phyloP scores from a whole-genome alignment of 2,797 vertebrate species.

The Meda fulgida region DNA sequence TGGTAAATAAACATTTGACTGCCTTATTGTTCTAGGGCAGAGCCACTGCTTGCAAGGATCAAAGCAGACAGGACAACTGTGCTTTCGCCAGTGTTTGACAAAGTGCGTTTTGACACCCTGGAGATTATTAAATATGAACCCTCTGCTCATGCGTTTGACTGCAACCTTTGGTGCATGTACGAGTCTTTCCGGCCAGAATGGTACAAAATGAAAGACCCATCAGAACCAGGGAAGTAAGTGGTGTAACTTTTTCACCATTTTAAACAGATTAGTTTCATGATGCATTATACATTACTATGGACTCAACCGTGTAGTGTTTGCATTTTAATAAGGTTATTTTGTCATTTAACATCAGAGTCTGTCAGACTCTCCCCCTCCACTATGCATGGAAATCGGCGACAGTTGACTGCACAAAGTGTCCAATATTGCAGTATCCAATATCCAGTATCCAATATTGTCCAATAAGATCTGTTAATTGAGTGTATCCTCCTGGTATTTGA shows the following conservation, averaged over 20 bases:
- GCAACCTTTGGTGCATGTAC: constrained; percentile 81
- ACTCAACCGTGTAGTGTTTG: too few relatives aligned
- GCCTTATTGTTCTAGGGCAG: constrained; percentile 71
- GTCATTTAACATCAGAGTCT: too few relatives aligned
- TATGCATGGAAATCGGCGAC: too few relatives aligned
- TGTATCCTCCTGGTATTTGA: too few relatives aligned
- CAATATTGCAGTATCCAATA: too few relatives aligned
- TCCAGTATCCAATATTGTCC: too few relatives aligned
- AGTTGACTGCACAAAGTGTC: too few relatives aligned
- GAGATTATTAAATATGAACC: constrained; percentile 51
- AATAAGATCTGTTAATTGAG: too few relatives aligned
- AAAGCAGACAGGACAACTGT: constrained; percentile 80
- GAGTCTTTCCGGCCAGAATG: constrained; percentile 73
- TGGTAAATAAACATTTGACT: not conserved
- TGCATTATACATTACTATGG: too few relatives aligned
- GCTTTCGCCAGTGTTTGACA: constrained; percentile 81
- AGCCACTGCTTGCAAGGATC: constrained; percentile 79
- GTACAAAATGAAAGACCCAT: constrained; percentile 71
- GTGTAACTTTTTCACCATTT: not conserved
- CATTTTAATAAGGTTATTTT: too few relatives aligned
- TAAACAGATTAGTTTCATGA: too few relatives aligned
- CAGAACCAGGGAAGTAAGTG: constrained; percentile 78
- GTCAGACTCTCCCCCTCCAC: too few relatives aligned
- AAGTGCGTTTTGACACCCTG: constrained; percentile 75
- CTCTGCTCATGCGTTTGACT: constrained; percentile 76